Evolutionary conservation across 2,888 invertebrate species (phyloP).

Genomic region (Tetrapedia diversipes): DNA sequence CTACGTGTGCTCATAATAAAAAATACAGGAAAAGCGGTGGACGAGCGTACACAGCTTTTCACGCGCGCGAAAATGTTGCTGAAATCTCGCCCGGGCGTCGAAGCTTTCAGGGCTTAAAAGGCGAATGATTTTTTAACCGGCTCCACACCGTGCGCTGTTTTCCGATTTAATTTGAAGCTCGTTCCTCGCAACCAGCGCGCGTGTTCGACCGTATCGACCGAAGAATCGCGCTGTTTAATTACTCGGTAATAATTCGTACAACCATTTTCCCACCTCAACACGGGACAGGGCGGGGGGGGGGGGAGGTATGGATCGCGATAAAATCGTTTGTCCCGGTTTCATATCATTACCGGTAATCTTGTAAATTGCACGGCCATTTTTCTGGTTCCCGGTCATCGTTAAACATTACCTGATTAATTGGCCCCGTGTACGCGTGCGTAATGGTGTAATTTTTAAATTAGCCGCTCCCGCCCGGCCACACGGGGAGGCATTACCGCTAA

Average conservation of each 20-base stretch:
- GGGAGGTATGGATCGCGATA: conserved; percentile 9
- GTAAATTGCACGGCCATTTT: conserved; percentile 47
- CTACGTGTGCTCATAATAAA: neutral
- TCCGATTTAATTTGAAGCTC: conserved; percentile 16
- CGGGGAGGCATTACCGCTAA: conserved; percentile 33
- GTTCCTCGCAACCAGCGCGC: neutral
- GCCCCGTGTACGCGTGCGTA: conserved; percentile 9
- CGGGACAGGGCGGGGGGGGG: too few species aligned
- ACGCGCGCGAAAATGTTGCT: neutral
- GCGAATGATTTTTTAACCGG: conserved; percentile 17
- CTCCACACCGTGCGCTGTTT: neutral
- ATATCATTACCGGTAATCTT: conserved; percentile 48
- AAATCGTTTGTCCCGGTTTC: conserved; percentile 38
- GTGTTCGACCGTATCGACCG: conserved; percentile 26
- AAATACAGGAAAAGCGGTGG: neutral
- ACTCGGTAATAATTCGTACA: conserved; percentile 34
- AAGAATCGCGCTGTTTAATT: conserved; percentile 43
- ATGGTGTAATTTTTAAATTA: conserved; percentile 49
- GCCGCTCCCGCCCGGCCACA: neutral
- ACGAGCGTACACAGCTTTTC: neutral
- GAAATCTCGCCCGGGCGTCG: neutral
- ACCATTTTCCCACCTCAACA: conserved; percentile 4
- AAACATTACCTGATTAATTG: conserved; percentile 50
- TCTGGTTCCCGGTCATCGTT: conserved; percentile 8
- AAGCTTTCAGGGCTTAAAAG: neutral